Percentiles rank a stretch among this genome's conserved stretches.
These are phyloP conservation scores for Laticauda laticaudata DNA, from an alignment of 2,113 vertebrate species.

Conservation along the genomic window DNA sequence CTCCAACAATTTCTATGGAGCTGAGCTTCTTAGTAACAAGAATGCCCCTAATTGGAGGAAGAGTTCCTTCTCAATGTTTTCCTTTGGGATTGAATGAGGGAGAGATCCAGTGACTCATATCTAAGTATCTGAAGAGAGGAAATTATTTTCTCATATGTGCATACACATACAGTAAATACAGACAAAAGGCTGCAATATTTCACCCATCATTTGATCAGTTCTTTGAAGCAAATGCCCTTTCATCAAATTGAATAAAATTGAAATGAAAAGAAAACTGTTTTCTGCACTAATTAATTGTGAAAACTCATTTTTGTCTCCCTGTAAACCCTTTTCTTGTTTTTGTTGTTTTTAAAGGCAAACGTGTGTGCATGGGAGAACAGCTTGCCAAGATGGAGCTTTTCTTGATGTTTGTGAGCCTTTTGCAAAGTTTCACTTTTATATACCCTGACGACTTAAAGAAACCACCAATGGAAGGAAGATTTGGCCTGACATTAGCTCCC, in stretches of 20 bases:
- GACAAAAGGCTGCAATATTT: neutral
- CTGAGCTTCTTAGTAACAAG: neutral
- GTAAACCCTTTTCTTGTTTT: slow-evolving; percentile 6
- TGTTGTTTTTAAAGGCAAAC: slow-evolving; percentile 76
- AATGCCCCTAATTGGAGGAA: neutral
- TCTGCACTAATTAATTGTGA: neutral
- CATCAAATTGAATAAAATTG: neutral
- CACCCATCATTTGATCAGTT: neutral
- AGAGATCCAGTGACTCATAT: neutral
- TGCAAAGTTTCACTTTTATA: slow-evolving; percentile 85
- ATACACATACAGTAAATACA: neutral
- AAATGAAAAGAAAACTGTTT: neutral
- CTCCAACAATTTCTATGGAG: neutral
- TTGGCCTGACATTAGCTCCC: slow-evolving; percentile 88
- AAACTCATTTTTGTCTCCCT: neutral
- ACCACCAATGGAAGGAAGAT: slow-evolving; percentile 83
- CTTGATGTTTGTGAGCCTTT: slow-evolving; percentile 83
- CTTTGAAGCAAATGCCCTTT: neutral
- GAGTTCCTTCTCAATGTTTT: neutral
- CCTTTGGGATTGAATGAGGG: neutral
- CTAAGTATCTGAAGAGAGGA: neutral
- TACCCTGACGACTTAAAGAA: slow-evolving; percentile 75
- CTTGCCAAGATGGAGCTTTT: slow-evolving; percentile 97
- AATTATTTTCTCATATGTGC: neutral
- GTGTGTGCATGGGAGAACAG: slow-evolving; percentile 95